Percentiles rank a stretch among this genome's conserved stretches.
These are phyloP conservation scores for Drusus annulatus DNA, from an alignment of 1,140 invertebrate genomes.

Conservation along the genomic window DNA sequence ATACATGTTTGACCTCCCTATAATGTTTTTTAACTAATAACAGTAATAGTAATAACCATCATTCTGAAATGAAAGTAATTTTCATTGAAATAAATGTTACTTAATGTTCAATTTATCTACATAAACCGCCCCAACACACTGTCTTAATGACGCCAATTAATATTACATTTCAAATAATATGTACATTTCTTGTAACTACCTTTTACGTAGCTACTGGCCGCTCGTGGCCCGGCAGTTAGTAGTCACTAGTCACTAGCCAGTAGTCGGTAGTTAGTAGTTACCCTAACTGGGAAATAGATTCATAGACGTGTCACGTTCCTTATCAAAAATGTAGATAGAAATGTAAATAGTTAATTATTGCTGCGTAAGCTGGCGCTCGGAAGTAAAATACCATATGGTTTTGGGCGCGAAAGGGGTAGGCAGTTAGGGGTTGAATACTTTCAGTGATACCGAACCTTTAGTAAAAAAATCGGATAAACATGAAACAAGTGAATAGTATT, in stretches of 20 bases:
- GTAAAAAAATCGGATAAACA: too few relatives aligned
- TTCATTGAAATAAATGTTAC: slow-evolving; percentile 27
- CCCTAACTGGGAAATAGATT: slow-evolving; percentile 22
- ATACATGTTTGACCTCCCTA: too few relatives aligned
- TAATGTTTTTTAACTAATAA: too few relatives aligned
- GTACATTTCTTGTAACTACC: too few relatives aligned
- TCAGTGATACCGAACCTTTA: too few relatives aligned
- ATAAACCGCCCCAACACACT: slow-evolving; percentile 24
- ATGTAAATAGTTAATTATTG: slow-evolving; percentile 52
- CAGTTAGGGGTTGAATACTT: background rate
- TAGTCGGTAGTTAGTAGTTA: background rate
- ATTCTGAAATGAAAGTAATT: slow-evolving; percentile 14
- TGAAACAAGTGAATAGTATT: too few relatives aligned
- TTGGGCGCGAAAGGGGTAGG: background rate
- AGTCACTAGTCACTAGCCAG: too few relatives aligned
- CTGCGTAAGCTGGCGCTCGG: slow-evolving; percentile 3
- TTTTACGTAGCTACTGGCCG: too few relatives aligned
- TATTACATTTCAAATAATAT: slow-evolving; percentile 27
- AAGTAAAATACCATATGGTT: slow-evolving; percentile 16
- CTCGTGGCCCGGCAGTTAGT: too few relatives aligned
- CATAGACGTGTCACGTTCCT: slow-evolving; percentile 29
- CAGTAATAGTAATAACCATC: too few relatives aligned
- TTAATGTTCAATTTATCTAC: slow-evolving; percentile 32
- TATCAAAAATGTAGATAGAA: slow-evolving; percentile 54
- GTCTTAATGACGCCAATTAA: slow-evolving; percentile 24